Conservation (phyloP, 64 coral and sea anemone species). For the Cladopsammia gracilis region DNA sequence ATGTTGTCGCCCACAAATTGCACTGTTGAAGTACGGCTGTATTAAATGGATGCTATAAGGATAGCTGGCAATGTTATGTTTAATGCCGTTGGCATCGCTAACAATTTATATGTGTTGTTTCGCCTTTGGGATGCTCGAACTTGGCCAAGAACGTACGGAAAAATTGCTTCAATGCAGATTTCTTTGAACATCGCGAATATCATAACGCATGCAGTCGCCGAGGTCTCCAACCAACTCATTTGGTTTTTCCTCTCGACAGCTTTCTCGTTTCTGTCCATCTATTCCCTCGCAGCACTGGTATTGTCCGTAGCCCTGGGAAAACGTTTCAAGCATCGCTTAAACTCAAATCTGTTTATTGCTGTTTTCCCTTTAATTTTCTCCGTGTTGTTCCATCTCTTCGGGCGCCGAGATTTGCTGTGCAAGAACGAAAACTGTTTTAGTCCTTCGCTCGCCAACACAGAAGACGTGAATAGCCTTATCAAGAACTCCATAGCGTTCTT, state of each 20-base stretch:
- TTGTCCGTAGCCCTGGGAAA: background rate
- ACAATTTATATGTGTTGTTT: too few relatives aligned
- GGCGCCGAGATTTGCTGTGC: background rate
- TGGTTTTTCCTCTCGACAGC: background rate
- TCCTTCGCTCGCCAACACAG: background rate
- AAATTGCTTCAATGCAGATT: too few relatives aligned
- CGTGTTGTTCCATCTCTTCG: background rate
- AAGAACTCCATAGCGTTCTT: background rate
- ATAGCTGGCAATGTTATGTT: too few relatives aligned
- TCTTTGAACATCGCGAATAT: slow-evolving; percentile 8
- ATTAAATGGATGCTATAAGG: too few relatives aligned
- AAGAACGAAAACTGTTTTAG: background rate
- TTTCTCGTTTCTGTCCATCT: background rate
- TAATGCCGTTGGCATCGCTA: too few relatives aligned
- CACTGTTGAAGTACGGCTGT: too few relatives aligned
- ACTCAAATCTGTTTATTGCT: background rate
- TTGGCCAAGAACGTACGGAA: too few relatives aligned
- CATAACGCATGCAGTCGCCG: background rate
- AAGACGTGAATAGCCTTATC: background rate
- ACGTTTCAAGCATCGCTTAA: background rate
- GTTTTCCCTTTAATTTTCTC: background rate
- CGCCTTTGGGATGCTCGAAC: too few relatives aligned
- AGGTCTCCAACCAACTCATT: background rate
- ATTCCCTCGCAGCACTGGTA: background rate
- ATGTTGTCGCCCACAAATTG: too few relatives aligned